These are phyloP conservation scores for Callithrix jacchus DNA, from an alignment of 2,113 vertebrate genomes.

Conservation along the genomic window DNA sequence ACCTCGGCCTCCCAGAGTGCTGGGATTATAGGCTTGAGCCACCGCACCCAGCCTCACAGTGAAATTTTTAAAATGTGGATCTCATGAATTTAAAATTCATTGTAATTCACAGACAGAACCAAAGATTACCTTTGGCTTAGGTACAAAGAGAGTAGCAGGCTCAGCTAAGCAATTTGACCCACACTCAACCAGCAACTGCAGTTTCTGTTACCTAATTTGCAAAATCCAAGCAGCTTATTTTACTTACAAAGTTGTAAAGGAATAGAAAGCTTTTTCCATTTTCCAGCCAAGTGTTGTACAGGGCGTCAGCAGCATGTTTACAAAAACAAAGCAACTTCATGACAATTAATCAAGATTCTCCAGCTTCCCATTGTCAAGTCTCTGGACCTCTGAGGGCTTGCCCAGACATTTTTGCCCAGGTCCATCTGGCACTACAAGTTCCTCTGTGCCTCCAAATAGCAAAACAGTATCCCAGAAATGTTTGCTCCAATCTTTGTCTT, in stretches of 20 bases:
- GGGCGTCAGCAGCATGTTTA: background rate
- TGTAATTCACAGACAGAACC: slow-evolving; percentile 24
- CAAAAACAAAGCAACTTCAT: background rate
- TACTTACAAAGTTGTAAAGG: background rate
- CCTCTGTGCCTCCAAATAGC: background rate
- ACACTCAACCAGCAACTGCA: background rate
- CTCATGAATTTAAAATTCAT: background rate
- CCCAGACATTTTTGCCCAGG: background rate
- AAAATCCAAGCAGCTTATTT: slow-evolving; percentile 16
- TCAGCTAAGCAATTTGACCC: background rate
- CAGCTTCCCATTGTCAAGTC: background rate
- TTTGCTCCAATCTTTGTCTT: background rate
- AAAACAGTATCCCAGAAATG: background rate
- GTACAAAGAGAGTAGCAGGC: background rate
- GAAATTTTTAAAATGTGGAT: slow-evolving; percentile 42
- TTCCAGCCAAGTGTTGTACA: background rate
- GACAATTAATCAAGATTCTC: background rate
- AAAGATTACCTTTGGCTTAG: slow-evolving; percentile 12
- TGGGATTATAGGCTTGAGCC: too few relatives aligned
- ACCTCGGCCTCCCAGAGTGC: too few relatives aligned
- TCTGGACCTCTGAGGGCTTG: background rate
- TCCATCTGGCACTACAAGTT: background rate
- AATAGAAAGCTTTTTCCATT: background rate
- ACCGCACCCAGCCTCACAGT: background rate
- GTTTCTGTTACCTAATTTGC: slow-evolving; percentile 44